These are phyloP conservation scores for Ictidomys tridecemlineatus DNA, from an alignment of 2,113 vertebrate species.

Conservation along the genomic window DNA sequence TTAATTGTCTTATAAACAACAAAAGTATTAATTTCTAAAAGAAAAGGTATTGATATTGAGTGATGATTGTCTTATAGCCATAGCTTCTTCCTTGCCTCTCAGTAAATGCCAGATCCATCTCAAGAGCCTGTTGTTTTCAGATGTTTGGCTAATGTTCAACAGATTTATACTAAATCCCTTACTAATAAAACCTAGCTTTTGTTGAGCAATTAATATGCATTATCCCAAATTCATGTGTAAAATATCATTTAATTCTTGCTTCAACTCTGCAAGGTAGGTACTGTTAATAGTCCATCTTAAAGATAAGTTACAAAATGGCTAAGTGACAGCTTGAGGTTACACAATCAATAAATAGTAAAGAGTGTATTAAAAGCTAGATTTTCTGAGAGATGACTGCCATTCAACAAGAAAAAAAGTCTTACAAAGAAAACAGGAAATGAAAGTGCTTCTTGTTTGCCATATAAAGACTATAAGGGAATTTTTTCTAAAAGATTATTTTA, in stretches of 20 bases:
- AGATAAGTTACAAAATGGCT: neutral
- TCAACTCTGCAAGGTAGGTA: neutral
- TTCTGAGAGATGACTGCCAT: neutral
- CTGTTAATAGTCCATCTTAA: neutral
- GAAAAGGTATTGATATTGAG: neutral
- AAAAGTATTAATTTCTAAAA: conserved; percentile 42
- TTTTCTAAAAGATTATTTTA: conserved; percentile 63
- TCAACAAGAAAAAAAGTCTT: neutral
- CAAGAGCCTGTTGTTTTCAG: neutral
- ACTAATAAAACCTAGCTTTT: neutral
- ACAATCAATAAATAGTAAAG: neutral
- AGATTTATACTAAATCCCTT: neutral
- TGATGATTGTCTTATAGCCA: neutral
- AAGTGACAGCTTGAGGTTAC: neutral
- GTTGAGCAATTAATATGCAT: conserved; percentile 7
- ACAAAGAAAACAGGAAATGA: conserved; percentile 49
- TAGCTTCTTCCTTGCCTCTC: neutral
- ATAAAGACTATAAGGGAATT: conserved; percentile 43
- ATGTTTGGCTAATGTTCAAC: neutral
- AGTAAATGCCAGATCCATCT: conserved; percentile 29
- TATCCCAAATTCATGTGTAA: neutral
- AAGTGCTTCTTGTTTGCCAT: conserved; percentile 38
- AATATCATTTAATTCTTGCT: conserved; percentile 36
- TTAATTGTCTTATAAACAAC: neutral
- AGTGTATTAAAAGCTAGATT: neutral